Percentiles rank a stretch among this genome's conserved stretches.
Evolutionary conservation across 2,113 vertebrate species (phyloP).

Genomic region (Genyomyrus donnyi): DNA sequence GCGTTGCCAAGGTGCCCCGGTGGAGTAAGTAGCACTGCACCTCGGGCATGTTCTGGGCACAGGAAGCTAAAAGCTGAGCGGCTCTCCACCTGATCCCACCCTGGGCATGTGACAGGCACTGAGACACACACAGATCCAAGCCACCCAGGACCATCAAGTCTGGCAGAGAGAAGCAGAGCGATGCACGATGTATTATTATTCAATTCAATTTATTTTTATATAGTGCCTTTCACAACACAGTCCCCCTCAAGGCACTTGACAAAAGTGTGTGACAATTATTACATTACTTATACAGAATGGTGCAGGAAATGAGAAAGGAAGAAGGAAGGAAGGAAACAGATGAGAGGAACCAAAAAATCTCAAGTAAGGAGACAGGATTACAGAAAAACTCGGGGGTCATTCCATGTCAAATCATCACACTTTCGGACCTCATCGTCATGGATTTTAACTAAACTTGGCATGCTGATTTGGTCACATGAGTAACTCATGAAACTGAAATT

Average conservation of each 20-base stretch:
- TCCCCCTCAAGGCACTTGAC: background rate
- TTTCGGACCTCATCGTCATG: too few species aligned
- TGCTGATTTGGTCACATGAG: too few species aligned
- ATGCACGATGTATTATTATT: background rate
- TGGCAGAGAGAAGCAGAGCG: conserved; percentile 34
- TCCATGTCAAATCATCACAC: too few species aligned
- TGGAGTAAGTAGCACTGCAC: conserved; percentile 72
- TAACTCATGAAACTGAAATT: too few species aligned
- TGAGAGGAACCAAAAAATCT: background rate
- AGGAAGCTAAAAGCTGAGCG: conserved; percentile 72
- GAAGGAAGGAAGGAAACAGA: background rate
- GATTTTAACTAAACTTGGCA: too few species aligned
- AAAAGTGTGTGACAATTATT: background rate
- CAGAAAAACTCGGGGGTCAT: background rate
- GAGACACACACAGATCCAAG: conserved; percentile 69
- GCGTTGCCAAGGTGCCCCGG: conserved; percentile 63
- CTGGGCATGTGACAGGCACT: conserved; percentile 61
- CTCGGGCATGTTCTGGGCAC: conserved; percentile 79
- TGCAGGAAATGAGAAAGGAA: background rate
- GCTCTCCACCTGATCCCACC: conserved; percentile 74
- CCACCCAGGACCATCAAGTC: conserved; percentile 82
- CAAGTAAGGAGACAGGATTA: background rate
- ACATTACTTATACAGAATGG: background rate
- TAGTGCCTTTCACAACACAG: background rate
- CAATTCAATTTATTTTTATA: background rate